Base-by-base conservation (phyloP, 1,140 invertebrate genomes). In the Galleria mellonella region DNA sequence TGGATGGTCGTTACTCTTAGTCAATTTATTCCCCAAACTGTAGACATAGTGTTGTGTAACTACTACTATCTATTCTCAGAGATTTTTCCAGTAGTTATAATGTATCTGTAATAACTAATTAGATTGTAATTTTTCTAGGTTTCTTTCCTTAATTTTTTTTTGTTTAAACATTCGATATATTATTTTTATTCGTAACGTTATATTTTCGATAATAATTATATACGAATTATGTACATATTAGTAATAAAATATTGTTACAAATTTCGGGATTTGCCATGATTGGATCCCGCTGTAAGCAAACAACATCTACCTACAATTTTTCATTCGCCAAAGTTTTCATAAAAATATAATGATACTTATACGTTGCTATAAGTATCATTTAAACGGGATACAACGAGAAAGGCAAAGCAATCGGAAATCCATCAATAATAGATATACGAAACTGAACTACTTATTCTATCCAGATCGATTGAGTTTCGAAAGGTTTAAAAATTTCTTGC, bases 181-280 rank as follows among this genome's bases (percentile, higher is more conserved):
- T 23, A 23, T 23, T 23, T 3, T 6, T 3, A 23, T 23, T 23
- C 6, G 17, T 23, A 23, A 23, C 36, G 10, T 32, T 32, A 33
- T 39, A 23, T 46, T 36, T 41, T 29, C 47, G 48, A n/a, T n/a
- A 37, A 47, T 47, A 62, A 55, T 57, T 62, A 65, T n/a, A 71
- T 59, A 52, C 58, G 51, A 69, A 69, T 66, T 81, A n/a, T n/a
- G 76, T 81, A 81, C 61, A 81, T 81, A 81, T 70, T 81, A 81
- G 72, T 66, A 46, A 49, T 72, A 65, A 66, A 69, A 66, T 58
- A 63, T 71, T 69, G 63, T 46, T 43, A 55, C 47, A 51, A 60
- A 40, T 10, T 40, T 12, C 9, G 23, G 8, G 6, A n/a, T 40
- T 40, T 40, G 27, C n/a, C n/a, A n/a, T n/a, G n/a, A n/a, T n/a